Conservation (phyloP, 2,797 vertebrate species). For the Macropodus opercularis region DNA sequence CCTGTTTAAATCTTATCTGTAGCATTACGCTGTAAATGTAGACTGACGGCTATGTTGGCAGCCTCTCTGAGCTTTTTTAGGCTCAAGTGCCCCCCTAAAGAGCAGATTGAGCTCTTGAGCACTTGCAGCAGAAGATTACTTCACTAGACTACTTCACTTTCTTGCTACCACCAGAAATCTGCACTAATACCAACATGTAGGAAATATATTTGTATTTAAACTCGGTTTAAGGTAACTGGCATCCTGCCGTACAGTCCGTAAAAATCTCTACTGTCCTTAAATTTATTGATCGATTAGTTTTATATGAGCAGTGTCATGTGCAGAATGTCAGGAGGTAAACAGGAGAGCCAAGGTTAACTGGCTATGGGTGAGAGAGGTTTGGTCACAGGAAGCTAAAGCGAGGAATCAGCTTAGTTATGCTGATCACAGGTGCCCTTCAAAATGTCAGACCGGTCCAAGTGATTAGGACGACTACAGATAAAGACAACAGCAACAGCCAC, state of each 20-base stretch:
- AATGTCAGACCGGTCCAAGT: constrained; percentile 43
- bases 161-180: constrained; percentile 4
- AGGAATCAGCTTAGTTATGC: constrained; percentile 42
- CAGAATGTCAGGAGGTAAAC: constrained; percentile 30
- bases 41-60: constrained; percentile 16
- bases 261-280: not conserved
- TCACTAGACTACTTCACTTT: constrained; percentile 20
- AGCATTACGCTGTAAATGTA: constrained; percentile 21
- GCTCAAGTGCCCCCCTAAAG: constrained; percentile 37
- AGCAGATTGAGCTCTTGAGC: constrained; percentile 29
- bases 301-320: not conserved
- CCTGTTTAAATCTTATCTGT: constrained; percentile 27
- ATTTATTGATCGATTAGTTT: not conserved
- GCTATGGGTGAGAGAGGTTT: not conserved
- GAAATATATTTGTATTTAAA: not conserved
- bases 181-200: not conserved
- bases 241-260: constrained; percentile 1
- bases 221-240: constrained; percentile 11
- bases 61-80: constrained; percentile 25
- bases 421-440: constrained; percentile 58
- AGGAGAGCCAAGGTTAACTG: constrained; percentile 7
- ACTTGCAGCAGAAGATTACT: constrained; percentile 3
- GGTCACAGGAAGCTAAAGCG: constrained; percentile 19
- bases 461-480: constrained; percentile 45
- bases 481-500: constrained; percentile 30